Evolutionary conservation across 2,888 invertebrate species (phyloP).

Genomic region (Pinctada fucata): DNA sequence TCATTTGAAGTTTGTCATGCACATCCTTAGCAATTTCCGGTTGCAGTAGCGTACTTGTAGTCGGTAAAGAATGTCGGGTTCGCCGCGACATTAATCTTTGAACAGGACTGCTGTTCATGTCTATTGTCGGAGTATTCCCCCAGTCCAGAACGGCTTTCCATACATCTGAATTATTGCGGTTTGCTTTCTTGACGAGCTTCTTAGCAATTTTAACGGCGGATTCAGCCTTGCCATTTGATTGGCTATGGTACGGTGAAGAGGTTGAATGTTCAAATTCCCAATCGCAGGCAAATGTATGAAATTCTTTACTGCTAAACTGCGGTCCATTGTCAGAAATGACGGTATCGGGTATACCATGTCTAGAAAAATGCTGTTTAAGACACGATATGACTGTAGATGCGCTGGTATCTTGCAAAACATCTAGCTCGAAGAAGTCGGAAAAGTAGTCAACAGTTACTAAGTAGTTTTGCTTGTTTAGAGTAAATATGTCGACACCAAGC

Average conservation of each 20-base stretch:
- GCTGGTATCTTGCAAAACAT: constrained; percentile 24
- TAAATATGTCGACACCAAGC: constrained; percentile 7
- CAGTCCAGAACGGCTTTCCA: constrained; percentile 25
- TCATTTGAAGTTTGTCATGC: neutral
- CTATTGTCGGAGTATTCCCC: constrained; percentile 21
- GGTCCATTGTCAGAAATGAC: constrained; percentile 44
- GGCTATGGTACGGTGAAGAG: constrained; percentile 23
- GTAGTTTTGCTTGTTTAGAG: constrained; percentile 4
- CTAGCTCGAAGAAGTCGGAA: constrained; percentile 38
- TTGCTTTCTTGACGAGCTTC: constrained; percentile 16
- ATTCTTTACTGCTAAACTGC: constrained; percentile 19
- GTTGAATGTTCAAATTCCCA: constrained; percentile 27
- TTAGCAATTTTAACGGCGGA: constrained; percentile 27
- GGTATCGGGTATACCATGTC: constrained; percentile 41
- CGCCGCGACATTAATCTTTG: constrained; percentile 17
- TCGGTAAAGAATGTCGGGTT: neutral
- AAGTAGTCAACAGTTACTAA: constrained; percentile 31
- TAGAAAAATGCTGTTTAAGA: constrained; percentile 38
- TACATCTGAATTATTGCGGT: neutral
- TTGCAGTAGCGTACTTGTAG: neutral
- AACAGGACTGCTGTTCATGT: constrained; percentile 18
- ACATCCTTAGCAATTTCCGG: neutral
- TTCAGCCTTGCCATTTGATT: constrained; percentile 31
- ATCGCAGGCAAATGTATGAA: constrained; percentile 9
- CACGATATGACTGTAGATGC: constrained; percentile 30